Base-by-base conservation (phyloP, 2,888 invertebrate species). In the Drosophila dives region DNA sequence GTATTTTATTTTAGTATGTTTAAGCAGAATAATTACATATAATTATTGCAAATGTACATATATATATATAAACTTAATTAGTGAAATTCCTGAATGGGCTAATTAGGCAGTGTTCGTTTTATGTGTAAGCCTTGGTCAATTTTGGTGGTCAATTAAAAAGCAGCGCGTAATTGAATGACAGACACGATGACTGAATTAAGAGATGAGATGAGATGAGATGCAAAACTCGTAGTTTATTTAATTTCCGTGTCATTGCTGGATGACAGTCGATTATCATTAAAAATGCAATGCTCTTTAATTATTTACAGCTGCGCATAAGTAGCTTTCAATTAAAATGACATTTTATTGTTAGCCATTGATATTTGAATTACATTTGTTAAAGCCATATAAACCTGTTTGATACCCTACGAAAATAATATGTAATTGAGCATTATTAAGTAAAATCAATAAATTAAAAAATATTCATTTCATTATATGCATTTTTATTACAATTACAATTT, bases 81-180 rank as follows among this genome's bases (percentile, higher is more conserved):
- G 69, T 45, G 17, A n/a, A 53, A 69, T 69, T 59, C 38, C 45
- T 23, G 65, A 53, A 60, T 70, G 62, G 58, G 49, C 66, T 83
- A 83, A 80, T 80, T 77, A 77, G 64, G 56, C 55, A 53, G 51
- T 40, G 56, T 67, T 70, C 61, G 50, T 54, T 63, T 68, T 36
- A 49, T 69, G 64, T 66, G 29, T 45, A 38, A 59, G 64, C 53
- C 59, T 59, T 63, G 69, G 66, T 58, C 69, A 61, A 63, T 80
- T 69, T 75, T 62, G 48, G 54, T 45, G 83, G 64, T 75, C 62
- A 81, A 67, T 83, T 69, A 64, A 54, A 60, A 49, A 59, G 64
- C 69, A 61, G 29, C 15, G 32, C 29, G 59, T 83, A 72, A 80
- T 80, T 77, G 81, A 83, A 62, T 80, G 69, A 34, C 49, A 68